Base-by-base conservation (phyloP, 2,888 invertebrate genomes). In the Agrotis exclamationis region DNA sequence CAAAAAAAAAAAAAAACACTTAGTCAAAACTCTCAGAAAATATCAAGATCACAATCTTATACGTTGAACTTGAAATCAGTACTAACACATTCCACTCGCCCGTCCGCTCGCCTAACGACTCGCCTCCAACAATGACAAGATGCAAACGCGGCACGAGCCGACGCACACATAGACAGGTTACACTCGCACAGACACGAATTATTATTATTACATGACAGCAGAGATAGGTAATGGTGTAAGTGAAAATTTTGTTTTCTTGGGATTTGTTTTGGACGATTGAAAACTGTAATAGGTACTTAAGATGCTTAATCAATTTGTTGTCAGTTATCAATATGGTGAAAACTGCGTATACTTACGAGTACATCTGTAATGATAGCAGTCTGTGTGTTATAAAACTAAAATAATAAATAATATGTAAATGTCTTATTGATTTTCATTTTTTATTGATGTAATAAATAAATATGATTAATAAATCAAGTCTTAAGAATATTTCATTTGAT, bases 131-230 rank as follows among this genome's bases (percentile, higher is more conserved):
- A 78, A 79, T 79, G 76, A 77, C 76, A 74, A 78, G 84, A 85
- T 81, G 84, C 83, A 80, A 92, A 91, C 91, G 88, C 80, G 83
- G 88, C 91, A 89, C 85, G 79, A 84, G 83, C 70, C 85, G 76
- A 83, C 86, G 77, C 73, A 74, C 83, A 83, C 91, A 88, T 80
- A 84, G 51, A 47, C n/a, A 28, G 0, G 9, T 75, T 45, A 68
- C 79, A 84, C 86, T 64, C 87, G 83, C 86, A 87, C 87, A 65
- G 48, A 63, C 82, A n/a, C 65, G 63, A 59, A 79, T 86, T 85
- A 86, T 86, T 87, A 86, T 88, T 88, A 89, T 86, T 88, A 88
- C 91, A 73, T 87, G 88, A 86, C 81, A 75, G 77, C 74, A 86
- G 85, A 87, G 84, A 76, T 73, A 74, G 76, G 69, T 74, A 77